Conservation (phyloP, 2,888 invertebrate species). For the Aricia artaxerxes region DNA sequence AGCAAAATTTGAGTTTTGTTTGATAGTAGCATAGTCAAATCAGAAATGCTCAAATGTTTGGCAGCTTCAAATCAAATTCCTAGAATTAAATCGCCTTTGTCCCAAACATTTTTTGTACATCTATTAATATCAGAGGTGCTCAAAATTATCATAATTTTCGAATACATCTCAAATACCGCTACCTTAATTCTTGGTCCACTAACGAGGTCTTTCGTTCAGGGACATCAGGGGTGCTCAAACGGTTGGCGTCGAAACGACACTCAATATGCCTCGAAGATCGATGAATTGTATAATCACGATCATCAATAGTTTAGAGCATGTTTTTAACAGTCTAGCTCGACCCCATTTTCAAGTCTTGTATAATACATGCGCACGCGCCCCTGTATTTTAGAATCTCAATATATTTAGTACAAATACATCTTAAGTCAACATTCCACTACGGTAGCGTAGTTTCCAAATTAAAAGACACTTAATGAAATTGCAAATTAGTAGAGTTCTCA, state of each 20-base stretch:
- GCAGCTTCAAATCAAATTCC: background rate
- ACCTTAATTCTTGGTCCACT: slow-evolving; percentile 44
- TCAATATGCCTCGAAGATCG: slow-evolving; percentile 20
- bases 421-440: slow-evolving; percentile 6
- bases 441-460: background rate
- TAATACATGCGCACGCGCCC: slow-evolving; percentile 13
- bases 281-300: slow-evolving; percentile 20
- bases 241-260: slow-evolving; percentile 27
- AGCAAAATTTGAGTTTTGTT: too few species aligned
- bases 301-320: slow-evolving; percentile 17
- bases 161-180: slow-evolving; percentile 25
- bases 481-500: background rate
- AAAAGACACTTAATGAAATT: background rate
- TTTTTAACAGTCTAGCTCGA: background rate
- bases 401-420: background rate
- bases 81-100: background rate
- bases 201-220: slow-evolving; percentile 22
- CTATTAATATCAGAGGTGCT: background rate
- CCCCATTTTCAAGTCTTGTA: slow-evolving; percentile 13
- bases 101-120: background rate
- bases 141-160: background rate
- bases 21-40: background rate
- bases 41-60: background rate
- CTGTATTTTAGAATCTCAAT: background rate
- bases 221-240: slow-evolving; percentile 30